Evolutionary conservation across 1,140 invertebrate species (phyloP).

Genomic region (Choristoneura fumiferana): DNA sequence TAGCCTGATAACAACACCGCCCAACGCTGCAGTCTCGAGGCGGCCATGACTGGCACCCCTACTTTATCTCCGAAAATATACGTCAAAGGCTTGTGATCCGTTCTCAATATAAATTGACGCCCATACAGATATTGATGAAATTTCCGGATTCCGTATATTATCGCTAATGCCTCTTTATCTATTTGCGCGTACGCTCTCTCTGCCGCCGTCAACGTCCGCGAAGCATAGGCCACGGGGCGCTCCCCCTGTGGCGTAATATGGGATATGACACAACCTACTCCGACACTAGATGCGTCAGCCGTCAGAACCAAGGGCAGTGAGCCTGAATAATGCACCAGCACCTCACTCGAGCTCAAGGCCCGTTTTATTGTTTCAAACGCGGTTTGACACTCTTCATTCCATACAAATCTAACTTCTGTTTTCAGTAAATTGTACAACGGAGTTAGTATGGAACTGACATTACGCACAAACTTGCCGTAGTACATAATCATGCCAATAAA

Average conservation of each 20-base stretch:
- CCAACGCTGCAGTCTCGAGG: slow-evolving; percentile 51
- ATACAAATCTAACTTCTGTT: slow-evolving; percentile 28
- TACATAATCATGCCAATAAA: no score
- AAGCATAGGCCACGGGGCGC: slow-evolving; percentile 67
- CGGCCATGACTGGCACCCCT: slow-evolving; percentile 43
- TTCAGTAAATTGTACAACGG: no score
- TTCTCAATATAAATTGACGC: slow-evolving; percentile 65
- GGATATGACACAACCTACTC: not conserved
- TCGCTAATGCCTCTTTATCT: slow-evolving; percentile 77
- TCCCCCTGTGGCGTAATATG: slow-evolving; percentile 30
- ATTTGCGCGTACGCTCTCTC: slow-evolving; percentile 76
- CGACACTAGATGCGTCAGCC: slow-evolving; percentile 32
- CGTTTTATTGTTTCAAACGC: slow-evolving; percentile 3
- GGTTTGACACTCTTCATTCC: slow-evolving; percentile 2
- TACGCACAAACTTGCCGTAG: no score
- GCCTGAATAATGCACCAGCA: slow-evolving; percentile 30
- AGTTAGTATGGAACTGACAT: no score
- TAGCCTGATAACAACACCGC: slow-evolving; percentile 51
- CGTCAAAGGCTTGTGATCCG: slow-evolving; percentile 75
- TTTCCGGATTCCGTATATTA: slow-evolving; percentile 76
- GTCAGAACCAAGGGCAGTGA: not conserved
- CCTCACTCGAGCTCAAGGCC: slow-evolving; percentile 3
- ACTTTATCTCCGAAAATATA: slow-evolving; percentile 60
- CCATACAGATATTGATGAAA: slow-evolving; percentile 79
- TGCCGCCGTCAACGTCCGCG: slow-evolving; percentile 57